These are phyloP conservation scores for Hyphantria cunea DNA, from an alignment of 1,140 invertebrate species.

Conservation along the genomic window DNA sequence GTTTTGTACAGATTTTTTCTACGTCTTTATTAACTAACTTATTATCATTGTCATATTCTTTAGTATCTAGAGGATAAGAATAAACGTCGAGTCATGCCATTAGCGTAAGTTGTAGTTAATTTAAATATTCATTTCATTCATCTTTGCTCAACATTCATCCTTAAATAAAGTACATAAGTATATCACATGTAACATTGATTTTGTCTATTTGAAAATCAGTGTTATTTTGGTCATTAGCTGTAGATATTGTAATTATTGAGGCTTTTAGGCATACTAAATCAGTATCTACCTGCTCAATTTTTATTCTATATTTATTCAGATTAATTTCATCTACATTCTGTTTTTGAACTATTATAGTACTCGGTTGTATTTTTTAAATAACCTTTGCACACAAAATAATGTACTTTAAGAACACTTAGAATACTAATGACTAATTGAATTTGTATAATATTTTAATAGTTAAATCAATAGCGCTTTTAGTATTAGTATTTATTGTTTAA, in stretches of 20 bases:
- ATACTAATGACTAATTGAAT: too few relatives aligned
- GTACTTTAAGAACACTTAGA: too few relatives aligned
- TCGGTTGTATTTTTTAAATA: too few relatives aligned
- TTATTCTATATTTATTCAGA: slow-evolving; percentile 12
- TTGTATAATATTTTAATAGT: too few relatives aligned
- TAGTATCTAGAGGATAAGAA: slow-evolving; percentile 53
- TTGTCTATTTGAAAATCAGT: slow-evolving; percentile 14
- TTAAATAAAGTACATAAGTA: background rate
- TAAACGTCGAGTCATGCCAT: slow-evolving; percentile 77
- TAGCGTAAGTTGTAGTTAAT: slow-evolving; percentile 65
- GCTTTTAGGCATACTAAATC: slow-evolving; percentile 27
- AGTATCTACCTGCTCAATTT: slow-evolving; percentile 26
- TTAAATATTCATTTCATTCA: slow-evolving; percentile 24
- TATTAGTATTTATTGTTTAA: too few relatives aligned
- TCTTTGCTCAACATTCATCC: slow-evolving; percentile 24
- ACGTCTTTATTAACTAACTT: slow-evolving; percentile 37
- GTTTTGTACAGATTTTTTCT: slow-evolving; percentile 65
- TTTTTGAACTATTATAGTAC: slow-evolving; percentile 44
- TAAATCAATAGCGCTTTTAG: too few relatives aligned
- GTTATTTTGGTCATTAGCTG: slow-evolving; percentile 20
- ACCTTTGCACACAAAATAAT: too few relatives aligned
- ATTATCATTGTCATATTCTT: slow-evolving; percentile 39
- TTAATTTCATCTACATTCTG: slow-evolving; percentile 14
- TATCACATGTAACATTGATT: slow-evolving; percentile 23
- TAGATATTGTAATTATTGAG: slow-evolving; percentile 22